phyloP scores from a whole-genome alignment of 2,797 vertebrate genomes.

The Orientallactaga sibirica region DNA sequence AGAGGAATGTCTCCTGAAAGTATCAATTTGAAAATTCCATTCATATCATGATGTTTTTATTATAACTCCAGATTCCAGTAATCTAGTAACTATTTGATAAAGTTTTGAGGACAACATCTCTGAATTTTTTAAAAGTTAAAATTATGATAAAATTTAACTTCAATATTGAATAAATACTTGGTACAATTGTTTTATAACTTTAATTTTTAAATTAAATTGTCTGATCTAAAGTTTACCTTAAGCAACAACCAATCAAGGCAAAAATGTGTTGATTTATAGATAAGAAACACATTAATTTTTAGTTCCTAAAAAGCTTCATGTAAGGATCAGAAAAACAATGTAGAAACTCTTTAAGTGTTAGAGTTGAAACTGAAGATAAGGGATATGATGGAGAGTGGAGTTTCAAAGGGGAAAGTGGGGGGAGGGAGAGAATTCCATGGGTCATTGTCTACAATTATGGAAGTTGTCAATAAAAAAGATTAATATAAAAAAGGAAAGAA shows the following conservation, averaged over 20 bases:
- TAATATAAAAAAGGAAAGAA: no score
- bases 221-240: slow-evolving; percentile 25
- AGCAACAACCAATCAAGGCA: not conserved
- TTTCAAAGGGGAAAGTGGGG: no score
- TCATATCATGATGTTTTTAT: slow-evolving; percentile 58
- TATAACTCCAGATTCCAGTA: slow-evolving; percentile 56
- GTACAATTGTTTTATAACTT: slow-evolving; percentile 3
- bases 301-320: no score
- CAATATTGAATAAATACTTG: not conserved
- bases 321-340: no score
- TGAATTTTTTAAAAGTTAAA: slow-evolving; percentile 6
- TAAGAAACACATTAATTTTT: not conserved
- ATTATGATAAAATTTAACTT: slow-evolving; percentile 18
- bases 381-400: no score
- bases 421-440: no score
- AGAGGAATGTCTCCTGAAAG: slow-evolving; percentile 68
- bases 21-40: slow-evolving; percentile 77
- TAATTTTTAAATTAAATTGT: slow-evolving; percentile 3
- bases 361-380: no score
- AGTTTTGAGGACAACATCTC: not conserved
- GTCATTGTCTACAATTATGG: no score
- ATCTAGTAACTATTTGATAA: no score
- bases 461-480: no score
- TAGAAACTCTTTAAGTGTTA: no score
- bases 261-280: not conserved